phyloP scores from a whole-genome alignment of 2,888 invertebrate species.

The Zootermopsis nevadensis region DNA sequence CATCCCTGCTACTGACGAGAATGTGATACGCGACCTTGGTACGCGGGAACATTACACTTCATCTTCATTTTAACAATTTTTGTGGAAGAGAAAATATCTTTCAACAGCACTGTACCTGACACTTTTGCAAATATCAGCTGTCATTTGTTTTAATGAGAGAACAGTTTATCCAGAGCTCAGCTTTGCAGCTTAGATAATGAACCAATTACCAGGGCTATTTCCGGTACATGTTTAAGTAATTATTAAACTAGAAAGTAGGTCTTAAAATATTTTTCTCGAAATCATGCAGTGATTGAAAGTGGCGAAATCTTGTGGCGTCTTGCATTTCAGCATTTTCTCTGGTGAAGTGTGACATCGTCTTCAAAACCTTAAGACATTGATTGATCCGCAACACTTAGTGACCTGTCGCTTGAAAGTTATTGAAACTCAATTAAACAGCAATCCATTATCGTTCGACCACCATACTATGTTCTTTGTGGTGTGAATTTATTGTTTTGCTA shows the following conservation, averaged over 20 bases:
- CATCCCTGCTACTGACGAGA: no score
- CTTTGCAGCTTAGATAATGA: background rate
- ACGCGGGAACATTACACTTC: no score
- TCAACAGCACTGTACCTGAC: background rate
- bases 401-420: no score
- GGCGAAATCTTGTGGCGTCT: background rate
- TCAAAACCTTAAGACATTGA: no score
- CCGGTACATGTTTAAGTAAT: background rate
- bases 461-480: no score
- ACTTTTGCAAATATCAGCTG: background rate
- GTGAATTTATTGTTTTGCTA: no score
- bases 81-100: background rate
- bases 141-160: conserved; percentile 13
- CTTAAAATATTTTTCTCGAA: background rate
- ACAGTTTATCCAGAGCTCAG: background rate
- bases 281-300: background rate
- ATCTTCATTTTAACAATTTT: no score
- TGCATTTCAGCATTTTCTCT: background rate
- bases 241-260: background rate
- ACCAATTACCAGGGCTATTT: background rate
- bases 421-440: no score
- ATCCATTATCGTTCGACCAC: no score
- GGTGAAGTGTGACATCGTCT: no score
- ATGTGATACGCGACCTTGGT: no score
- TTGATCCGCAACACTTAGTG: no score